Evolutionary conservation across 2,113 vertebrate species (phyloP).

Genomic region (Columba janthina): DNA sequence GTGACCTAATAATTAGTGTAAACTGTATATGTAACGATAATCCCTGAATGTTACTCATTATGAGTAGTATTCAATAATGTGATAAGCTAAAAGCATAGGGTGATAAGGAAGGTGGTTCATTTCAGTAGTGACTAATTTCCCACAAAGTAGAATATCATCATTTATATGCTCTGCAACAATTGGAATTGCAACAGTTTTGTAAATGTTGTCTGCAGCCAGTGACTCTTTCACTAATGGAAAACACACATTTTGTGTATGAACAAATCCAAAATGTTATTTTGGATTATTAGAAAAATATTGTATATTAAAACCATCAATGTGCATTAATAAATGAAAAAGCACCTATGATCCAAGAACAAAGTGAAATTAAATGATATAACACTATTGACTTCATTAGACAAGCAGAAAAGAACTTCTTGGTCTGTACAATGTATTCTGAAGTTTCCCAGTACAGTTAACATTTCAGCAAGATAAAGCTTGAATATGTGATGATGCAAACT

Average conservation of each 20-base stretch:
- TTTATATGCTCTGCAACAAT: neutral
- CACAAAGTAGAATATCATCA: neutral
- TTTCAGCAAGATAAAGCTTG: neutral
- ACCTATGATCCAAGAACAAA: neutral
- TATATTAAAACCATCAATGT: neutral
- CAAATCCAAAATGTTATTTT: neutral
- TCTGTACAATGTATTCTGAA: neutral
- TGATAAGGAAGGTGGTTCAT: constrained; percentile 10
- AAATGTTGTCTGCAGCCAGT: neutral
- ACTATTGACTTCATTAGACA: neutral
- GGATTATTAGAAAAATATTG: neutral
- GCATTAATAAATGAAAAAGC: neutral
- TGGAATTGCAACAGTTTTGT: neutral
- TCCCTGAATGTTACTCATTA: neutral
- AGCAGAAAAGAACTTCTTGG: neutral
- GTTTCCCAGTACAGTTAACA: fast-evolving
- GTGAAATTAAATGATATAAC: neutral
- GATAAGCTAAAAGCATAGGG: neutral
- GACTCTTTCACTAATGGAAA: neutral
- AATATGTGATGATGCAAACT: neutral
- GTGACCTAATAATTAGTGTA: constrained; percentile 6
- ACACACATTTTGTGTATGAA: neutral
- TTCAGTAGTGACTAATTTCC: constrained; percentile 9
- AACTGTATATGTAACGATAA: neutral
- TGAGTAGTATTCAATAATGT: constrained; percentile 13